Evolutionary conservation across 2,888 invertebrate genomes (phyloP).

Genomic region (Hydropsyche betteni): DNA sequence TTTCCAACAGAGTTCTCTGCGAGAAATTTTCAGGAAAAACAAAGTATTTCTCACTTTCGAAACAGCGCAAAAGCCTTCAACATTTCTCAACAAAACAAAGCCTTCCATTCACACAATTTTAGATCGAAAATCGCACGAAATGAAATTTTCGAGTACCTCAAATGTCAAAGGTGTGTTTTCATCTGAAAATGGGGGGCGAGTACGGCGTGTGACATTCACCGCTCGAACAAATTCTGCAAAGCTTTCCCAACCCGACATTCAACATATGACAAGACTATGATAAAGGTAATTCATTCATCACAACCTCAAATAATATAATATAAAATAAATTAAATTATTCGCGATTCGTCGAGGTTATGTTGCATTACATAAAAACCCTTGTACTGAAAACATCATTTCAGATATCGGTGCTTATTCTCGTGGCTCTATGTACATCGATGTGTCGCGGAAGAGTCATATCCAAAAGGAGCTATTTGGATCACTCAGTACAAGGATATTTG

Average conservation of each 20-base stretch:
- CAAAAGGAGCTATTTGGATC: slow-evolving; percentile 81
- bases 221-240: background rate
- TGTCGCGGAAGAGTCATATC: slow-evolving; percentile 58
- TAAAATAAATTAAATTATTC: slow-evolving; percentile 17
- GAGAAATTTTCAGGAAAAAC: slow-evolving; percentile 1
- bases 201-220: background rate
- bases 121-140: background rate
- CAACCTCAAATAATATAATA: slow-evolving; percentile 28
- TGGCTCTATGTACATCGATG: slow-evolving; percentile 54
- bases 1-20: slow-evolving; percentile 20
- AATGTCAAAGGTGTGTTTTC: slow-evolving; percentile 50
- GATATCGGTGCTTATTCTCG: slow-evolving; percentile 44
- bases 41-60: background rate
- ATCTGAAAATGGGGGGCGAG: slow-evolving; percentile 30
- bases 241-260: background rate
- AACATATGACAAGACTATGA: slow-evolving; percentile 56
- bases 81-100: too few relatives aligned
- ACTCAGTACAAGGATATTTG: slow-evolving; percentile 81
- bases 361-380: slow-evolving; percentile 30
- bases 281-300: slow-evolving; percentile 57
- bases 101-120: too few relatives aligned
- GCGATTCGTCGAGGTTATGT: slow-evolving; percentile 61
- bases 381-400: slow-evolving; percentile 30
- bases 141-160: background rate
- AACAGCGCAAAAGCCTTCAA: too few relatives aligned